Evolutionary conservation across 1,140 invertebrate species (phyloP), one percentile per base, ranked within the genome.

Genomic region (Holotrichia oblita): DNA sequence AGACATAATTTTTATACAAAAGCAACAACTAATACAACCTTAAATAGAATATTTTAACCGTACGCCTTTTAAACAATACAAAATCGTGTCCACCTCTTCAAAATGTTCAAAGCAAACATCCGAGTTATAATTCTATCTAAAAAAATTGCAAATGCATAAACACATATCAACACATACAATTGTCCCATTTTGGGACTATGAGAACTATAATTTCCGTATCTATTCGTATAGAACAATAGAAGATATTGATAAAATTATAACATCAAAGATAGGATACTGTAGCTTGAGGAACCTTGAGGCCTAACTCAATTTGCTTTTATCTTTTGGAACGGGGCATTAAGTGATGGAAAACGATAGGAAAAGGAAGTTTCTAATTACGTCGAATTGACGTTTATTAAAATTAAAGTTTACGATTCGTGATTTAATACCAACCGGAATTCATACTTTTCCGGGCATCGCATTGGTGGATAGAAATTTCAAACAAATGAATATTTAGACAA

Each of bases 401-500:
- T 69, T 69, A 69, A 69, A 69, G 8, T 69, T 69, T 69, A 69
- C 61, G 61, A 69, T 69, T 69, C 12, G 61, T 69, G 61, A 69
- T 69, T 69, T 69, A 69, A 69, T 69, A 69, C 22, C 61, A 22
- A 27, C 20, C 7, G 14, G 12, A 17, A 17, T 55, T 17, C 48
- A 17, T 17, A 55, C 48, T 14, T 10, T 3, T 3, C 6, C 48
- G 48, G 2, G 14, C 17, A 17, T 55, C 6, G 14, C 6, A 55
- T 2, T 17, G 14, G 17, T 6, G 14, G 2, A 17, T n/a, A 17
- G 14, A 55, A 55, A 55, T 7, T 55, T 55, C 48, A 17, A 8
- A 69, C 24, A 69, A 69, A 69, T 69, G 61, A 69, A 69, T 34
- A 69, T 69, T n/a, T n/a, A n/a, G n/a, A n/a, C n/a, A n/a, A n/a